Evolutionary conservation across 92 coral and sea anemone species (phyloP).

Genomic region (Epizoanthus ramosus): DNA sequence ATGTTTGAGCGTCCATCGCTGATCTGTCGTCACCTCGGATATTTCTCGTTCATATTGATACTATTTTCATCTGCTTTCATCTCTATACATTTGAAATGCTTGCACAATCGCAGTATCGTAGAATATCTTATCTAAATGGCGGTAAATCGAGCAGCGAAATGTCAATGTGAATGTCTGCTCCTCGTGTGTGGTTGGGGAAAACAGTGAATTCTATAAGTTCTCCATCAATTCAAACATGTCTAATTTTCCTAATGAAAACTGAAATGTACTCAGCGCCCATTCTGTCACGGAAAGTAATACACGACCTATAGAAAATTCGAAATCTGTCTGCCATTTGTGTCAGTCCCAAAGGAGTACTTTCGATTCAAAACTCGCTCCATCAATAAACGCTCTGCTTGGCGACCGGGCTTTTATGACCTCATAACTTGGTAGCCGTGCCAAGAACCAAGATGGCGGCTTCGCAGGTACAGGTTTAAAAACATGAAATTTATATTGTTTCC

Average conservation of each 20-base stretch:
- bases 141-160: no score
- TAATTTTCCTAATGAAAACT: neutral
- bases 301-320: constrained; percentile 18
- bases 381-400: neutral
- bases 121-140: no score
- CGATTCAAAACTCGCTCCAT: constrained; percentile 45
- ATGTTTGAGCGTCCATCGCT: constrained; percentile 65
- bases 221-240: neutral
- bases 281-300: neutral
- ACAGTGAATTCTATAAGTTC: neutral
- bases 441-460: constrained; percentile 52
- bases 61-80: constrained; percentile 5
- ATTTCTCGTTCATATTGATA: neutral
- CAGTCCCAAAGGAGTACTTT: constrained; percentile 40
- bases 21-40: neutral
- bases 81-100: neutral
- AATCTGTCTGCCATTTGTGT: neutral
- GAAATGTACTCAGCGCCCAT: neutral
- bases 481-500: neutral
- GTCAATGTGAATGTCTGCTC: no score
- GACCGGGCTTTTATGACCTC: constrained; percentile 18
- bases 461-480: no score
- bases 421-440: constrained; percentile 29
- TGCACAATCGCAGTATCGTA: no score
- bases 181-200: neutral